phyloP scores from a whole-genome alignment of 2,888 invertebrate genomes.

The Acheta domesticus region DNA sequence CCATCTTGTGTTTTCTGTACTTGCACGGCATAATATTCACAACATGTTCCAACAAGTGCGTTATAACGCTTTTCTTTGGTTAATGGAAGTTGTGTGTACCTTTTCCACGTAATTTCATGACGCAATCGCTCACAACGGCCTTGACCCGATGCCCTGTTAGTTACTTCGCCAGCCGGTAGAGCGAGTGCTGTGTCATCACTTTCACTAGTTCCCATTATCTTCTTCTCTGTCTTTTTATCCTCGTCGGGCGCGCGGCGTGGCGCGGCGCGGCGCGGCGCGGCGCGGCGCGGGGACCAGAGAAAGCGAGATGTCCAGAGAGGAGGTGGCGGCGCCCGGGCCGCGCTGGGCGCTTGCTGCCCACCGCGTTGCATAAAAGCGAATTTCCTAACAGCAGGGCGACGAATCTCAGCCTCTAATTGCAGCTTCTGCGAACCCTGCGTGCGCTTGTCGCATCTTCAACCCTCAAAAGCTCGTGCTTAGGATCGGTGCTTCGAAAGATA shows the following conservation, averaged over 20 bases:
- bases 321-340: too few species aligned
- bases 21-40: background rate
- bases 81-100: background rate
- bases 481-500: too few species aligned
- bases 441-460: too few species aligned
- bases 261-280: too few species aligned
- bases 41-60: background rate
- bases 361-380: too few species aligned
- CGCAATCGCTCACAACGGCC: background rate
- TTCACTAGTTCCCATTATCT: background rate
- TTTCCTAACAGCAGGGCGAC: too few species aligned
- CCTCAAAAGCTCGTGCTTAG: too few species aligned
- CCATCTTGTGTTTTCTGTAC: background rate
- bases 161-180: background rate
- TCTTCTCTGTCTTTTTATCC: background rate
- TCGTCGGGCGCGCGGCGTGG: background rate
- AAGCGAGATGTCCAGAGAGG: too few species aligned
- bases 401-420: too few species aligned
- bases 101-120: background rate
- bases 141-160: slow-evolving; percentile 9
- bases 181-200: slow-evolving; percentile 3
- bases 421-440: too few species aligned
- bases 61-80: background rate
- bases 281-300: too few species aligned
- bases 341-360: too few species aligned